Evolutionary conservation across 1,140 invertebrate genomes (phyloP).

Genomic region (Ceratosolen solmsi): DNA sequence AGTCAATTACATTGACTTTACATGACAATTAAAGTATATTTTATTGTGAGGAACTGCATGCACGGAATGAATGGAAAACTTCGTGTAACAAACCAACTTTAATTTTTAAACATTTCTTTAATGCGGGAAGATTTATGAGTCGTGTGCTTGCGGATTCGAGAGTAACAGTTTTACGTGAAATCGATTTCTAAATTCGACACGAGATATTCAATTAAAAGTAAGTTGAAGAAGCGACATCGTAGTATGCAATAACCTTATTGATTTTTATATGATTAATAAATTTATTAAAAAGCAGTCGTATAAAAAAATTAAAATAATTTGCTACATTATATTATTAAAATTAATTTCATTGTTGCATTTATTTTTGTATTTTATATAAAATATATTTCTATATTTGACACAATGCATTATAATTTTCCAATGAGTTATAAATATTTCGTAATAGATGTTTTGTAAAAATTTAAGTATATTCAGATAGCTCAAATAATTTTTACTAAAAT

Average conservation of each 20-base stretch:
- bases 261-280: no score
- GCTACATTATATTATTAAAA: no score
- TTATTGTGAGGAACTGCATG: neutral
- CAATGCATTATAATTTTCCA: no score
- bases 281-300: no score
- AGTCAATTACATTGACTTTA: slow-evolving; percentile 38
- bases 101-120: slow-evolving; percentile 17
- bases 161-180: neutral
- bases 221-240: neutral
- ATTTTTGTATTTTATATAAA: no score
- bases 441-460: no score
- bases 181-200: slow-evolving; percentile 1
- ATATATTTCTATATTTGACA: no score
- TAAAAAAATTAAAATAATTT: no score
- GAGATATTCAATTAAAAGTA: slow-evolving; percentile 5
- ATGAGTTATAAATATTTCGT: no score
- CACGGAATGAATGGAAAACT: neutral
- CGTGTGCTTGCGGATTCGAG: neutral
- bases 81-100: neutral
- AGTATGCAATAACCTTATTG: neutral
- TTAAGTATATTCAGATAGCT: no score
- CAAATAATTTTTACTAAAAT: no score
- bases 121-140: slow-evolving; percentile 18
- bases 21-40: slow-evolving; percentile 37
- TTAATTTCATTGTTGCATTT: no score